Evolutionary conservation across 2,797 vertebrate species (phyloP), one percentile per base, ranked within the genome.

Genomic region (Malacoraja senta): DNA sequence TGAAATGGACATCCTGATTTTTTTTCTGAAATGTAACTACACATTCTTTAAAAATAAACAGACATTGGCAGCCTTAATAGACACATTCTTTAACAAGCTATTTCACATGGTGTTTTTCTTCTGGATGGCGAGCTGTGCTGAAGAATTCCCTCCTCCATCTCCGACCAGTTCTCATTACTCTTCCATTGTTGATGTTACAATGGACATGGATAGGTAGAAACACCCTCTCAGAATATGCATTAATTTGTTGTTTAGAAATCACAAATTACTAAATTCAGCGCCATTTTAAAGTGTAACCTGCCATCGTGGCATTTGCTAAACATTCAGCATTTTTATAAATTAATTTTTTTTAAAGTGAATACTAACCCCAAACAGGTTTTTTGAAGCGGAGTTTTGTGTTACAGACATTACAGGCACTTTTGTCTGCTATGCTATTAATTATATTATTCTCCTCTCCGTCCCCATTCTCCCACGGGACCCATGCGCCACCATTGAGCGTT

Each of bases 401-500:
- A 61, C 93, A 93, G 35, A 79, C 17, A 17, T n/a, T 80, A 38
- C 93, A 93, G 26, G 78, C 0, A n/a, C n/a, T 80, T 38, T 72
- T 58, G 32, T 61, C 68, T 17, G 32, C 12, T 13, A 61, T 44
- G 58, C 78, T 80, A 29, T 72, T 93, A 80, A 80, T 44, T 84
- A 68, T 26, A 38, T 97, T 97, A 93, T 97, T 96, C 53, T 96
- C 95, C 93, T 97, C 97, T 0, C 95, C 95, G 0, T 97, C 97
- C 1, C 98, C 98, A 94, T 98, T 97, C 94, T 97, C 98, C 99
- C 99, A 99, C 0, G 99, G 99, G 0, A 98, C 98, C 99, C 99
- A 99, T 29, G 99, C 98, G 0, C 98, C 99, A 8, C 98, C 98
- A 0, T 99, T 98, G 94, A 99, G 97, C 95, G 97, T 98, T 0